A percentile compares a stretch with the other conserved stretches of the same genome.
phyloP scores from a whole-genome alignment of 2,888 invertebrate species.

The Cataglyphis altisquamis region DNA sequence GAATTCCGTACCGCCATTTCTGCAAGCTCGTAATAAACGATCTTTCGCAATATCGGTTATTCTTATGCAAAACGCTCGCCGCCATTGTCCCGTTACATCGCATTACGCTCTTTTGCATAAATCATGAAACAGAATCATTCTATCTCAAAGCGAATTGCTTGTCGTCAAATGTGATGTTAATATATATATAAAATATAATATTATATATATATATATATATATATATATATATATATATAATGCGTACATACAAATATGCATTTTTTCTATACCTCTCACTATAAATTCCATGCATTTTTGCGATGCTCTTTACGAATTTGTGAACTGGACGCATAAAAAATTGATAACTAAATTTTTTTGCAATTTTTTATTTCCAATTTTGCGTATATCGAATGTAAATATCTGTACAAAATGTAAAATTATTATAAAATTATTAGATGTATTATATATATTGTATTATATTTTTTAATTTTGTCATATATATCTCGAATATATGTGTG shows the following conservation, averaged over 20 bases:
- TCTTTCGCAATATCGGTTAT: slow-evolving; percentile 14
- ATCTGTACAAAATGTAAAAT: not conserved
- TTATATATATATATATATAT: not conserved
- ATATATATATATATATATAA: not conserved
- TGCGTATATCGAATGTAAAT: not conserved
- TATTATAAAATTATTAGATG: not conserved
- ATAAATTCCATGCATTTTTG: slow-evolving; percentile 26
- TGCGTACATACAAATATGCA: not conserved
- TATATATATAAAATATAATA: not conserved
- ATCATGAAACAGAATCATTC: slow-evolving; percentile 12
- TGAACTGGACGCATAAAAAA: not conserved
- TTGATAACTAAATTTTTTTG: not conserved
- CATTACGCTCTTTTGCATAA: slow-evolving; percentile 14
- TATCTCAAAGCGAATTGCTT: not conserved
- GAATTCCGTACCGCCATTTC: not conserved
- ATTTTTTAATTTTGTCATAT: not conserved
- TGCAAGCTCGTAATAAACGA: slow-evolving; percentile 15
- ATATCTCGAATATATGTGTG: not conserved
- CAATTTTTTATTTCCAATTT: not conserved
- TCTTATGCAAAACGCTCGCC: slow-evolving; percentile 20
- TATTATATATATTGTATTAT: not conserved
- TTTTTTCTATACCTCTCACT: not conserved
- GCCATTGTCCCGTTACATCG: not conserved
- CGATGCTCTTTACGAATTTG: not conserved
- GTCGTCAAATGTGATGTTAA: slow-evolving; percentile 11